A percentile compares a stretch with the other conserved stretches of the same genome.
Conservation (phyloP, 64 coral and sea anemone species). For the Trachythela sp. region DNA sequence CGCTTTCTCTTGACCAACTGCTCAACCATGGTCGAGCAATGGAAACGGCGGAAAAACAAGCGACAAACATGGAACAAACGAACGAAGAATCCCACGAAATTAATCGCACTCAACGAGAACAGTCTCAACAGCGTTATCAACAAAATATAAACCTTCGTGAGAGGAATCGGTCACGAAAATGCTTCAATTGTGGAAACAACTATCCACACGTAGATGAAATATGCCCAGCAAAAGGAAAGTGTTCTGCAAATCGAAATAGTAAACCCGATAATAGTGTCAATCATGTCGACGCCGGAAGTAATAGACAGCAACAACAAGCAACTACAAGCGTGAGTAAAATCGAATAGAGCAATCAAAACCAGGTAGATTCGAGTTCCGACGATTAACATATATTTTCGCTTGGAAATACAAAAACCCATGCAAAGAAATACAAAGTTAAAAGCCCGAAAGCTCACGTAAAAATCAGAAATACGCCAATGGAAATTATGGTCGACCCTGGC, state of each 20-base stretch:
- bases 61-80: neutral
- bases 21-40: too few relatives aligned
- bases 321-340: too few relatives aligned
- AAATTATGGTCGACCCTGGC: neutral
- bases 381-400: too few relatives aligned
- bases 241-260: neutral
- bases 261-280: neutral
- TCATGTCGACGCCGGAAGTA: too few relatives aligned
- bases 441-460: too few relatives aligned
- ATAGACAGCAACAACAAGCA: too few relatives aligned
- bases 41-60: too few relatives aligned
- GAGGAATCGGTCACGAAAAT: neutral
- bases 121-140: too few relatives aligned
- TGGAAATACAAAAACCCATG: too few relatives aligned
- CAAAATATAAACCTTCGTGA: neutral
- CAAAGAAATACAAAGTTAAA: too few relatives aligned
- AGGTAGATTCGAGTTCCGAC: too few relatives aligned
- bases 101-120: neutral
- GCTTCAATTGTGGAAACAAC: neutral
- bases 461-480: neutral
- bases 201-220: neutral
- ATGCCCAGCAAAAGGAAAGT: neutral
- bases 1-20: neutral
- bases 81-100: neutral
- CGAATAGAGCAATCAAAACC: too few relatives aligned